A percentile compares a stretch with the other conserved stretches of the same genome.
These are phyloP conservation scores for Acanthaster planci DNA, from an alignment of 35 echinoderm and acorn worm species.

Conservation along the genomic window DNA sequence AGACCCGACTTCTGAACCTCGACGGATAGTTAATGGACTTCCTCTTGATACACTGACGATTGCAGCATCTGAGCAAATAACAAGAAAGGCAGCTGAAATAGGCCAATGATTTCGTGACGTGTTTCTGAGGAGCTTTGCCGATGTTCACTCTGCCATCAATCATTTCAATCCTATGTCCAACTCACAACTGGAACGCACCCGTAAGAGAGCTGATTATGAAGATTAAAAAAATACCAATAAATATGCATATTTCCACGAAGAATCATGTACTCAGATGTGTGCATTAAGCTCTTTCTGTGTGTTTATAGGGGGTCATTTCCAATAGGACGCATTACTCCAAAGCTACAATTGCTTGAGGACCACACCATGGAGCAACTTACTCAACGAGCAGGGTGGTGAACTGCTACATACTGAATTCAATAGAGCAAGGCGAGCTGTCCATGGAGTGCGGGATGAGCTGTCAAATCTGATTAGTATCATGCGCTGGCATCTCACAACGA, in stretches of 20 bases:
- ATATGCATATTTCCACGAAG: not conserved
- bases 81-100: not conserved
- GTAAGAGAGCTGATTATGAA: not conserved
- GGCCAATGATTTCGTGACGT: not conserved
- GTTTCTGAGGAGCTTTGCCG: not conserved
- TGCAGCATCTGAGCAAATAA: conserved; percentile 10
- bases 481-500: not conserved
- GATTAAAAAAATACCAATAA: not conserved
- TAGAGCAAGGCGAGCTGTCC: conserved; percentile 1
- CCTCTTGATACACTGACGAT: not conserved
- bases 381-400: conserved; percentile 34
- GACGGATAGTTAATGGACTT: not conserved
- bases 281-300: conserved; percentile 3
- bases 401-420: conserved; percentile 21
- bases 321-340: not conserved
- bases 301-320: conserved; percentile 6
- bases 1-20: not conserved
- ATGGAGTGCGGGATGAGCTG: not conserved
- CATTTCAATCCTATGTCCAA: not conserved
- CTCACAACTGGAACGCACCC: not conserved
- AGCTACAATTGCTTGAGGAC: conserved; percentile 32
- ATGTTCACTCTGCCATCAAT: conserved; percentile 4
- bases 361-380: conserved; percentile 18
- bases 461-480: not conserved
- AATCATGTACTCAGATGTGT: not conserved